These are phyloP conservation scores for Muscicapa striata DNA, from an alignment of 2,797 vertebrate genomes.

Conservation along the genomic window DNA sequence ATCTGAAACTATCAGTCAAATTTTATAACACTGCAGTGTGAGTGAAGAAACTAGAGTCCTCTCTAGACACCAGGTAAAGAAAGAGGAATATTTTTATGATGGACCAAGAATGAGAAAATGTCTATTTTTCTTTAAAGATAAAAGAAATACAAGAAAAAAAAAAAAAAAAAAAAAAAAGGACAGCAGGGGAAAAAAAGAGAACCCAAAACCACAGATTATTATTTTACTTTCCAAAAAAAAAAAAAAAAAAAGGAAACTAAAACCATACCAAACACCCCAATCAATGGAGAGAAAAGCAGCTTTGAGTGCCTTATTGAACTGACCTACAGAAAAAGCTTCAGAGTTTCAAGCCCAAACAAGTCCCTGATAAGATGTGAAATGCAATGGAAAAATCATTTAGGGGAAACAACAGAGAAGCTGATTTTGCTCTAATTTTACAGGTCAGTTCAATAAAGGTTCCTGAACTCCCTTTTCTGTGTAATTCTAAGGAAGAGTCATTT, in stretches of 20 bases:
- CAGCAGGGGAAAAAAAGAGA: not conserved
- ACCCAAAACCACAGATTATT: not conserved
- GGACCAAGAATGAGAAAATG: not conserved
- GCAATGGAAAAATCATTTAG: slow-evolving; percentile 71
- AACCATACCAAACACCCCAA: slow-evolving; percentile 26
- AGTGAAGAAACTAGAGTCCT: not conserved
- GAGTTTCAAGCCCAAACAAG: slow-evolving; percentile 62
- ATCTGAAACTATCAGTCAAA: not conserved
- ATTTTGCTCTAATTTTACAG: slow-evolving; percentile 69
- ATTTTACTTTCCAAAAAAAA: slow-evolving; percentile 8
- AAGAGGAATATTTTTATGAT: not conserved
- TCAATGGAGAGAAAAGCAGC: slow-evolving; percentile 64
- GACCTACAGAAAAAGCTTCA: slow-evolving; percentile 63
- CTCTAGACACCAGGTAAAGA: not conserved
- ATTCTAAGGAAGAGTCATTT: slow-evolving; percentile 49
- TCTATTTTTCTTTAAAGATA: not conserved
- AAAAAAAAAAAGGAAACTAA: not conserved
- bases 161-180: no score
- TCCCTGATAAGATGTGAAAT: slow-evolving; percentile 69
- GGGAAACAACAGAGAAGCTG: slow-evolving; percentile 61
- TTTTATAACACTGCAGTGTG: not conserved
- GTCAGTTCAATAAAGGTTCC: slow-evolving; percentile 51
- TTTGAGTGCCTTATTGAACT: slow-evolving; percentile 65
- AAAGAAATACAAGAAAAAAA: not conserved
- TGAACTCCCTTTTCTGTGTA: slow-evolving; percentile 53